A percentile compares a stretch with the other conserved stretches of the same genome.
These are phyloP conservation scores for Poecilus cupreus DNA, from an alignment of 2,888 invertebrate species.

Conservation along the genomic window DNA sequence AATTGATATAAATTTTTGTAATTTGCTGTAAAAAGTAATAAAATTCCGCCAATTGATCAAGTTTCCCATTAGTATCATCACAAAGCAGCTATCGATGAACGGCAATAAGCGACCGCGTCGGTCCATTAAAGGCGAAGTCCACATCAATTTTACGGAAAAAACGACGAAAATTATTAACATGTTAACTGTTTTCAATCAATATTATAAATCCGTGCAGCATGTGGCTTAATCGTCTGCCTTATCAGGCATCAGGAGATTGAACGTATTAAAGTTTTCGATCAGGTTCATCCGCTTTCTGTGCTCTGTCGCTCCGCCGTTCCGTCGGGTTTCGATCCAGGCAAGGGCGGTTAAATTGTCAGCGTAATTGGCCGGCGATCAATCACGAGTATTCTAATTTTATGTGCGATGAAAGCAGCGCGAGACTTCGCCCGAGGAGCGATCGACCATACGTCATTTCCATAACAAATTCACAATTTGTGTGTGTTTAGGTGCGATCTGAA, in stretches of 20 bases:
- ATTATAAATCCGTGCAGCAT: constrained; percentile 38
- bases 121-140: constrained; percentile 31
- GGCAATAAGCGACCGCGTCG: background rate
- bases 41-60: background rate
- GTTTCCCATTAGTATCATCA: constrained; percentile 3
- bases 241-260: constrained; percentile 8
- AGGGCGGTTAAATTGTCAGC: constrained; percentile 48
- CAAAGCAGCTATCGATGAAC: background rate
- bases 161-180: constrained; percentile 51
- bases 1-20: too few relatives aligned
- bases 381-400: constrained; percentile 55
- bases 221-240: constrained; percentile 48
- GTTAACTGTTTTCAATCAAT: constrained; percentile 56
- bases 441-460: constrained; percentile 67
- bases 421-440: constrained; percentile 35
- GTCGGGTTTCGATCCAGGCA: background rate
- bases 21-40: too few relatives aligned
- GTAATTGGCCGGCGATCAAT: constrained; percentile 56
- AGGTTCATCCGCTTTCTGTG: background rate
- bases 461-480: constrained; percentile 67
- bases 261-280: constrained; percentile 38
- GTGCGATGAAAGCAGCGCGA: constrained; percentile 50
- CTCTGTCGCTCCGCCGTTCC: background rate
- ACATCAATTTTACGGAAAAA: constrained; percentile 32
- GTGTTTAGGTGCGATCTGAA: constrained; percentile 65